Conservation (phyloP, 2,888 invertebrate genomes). For the Dioctria rufipes region DNA sequence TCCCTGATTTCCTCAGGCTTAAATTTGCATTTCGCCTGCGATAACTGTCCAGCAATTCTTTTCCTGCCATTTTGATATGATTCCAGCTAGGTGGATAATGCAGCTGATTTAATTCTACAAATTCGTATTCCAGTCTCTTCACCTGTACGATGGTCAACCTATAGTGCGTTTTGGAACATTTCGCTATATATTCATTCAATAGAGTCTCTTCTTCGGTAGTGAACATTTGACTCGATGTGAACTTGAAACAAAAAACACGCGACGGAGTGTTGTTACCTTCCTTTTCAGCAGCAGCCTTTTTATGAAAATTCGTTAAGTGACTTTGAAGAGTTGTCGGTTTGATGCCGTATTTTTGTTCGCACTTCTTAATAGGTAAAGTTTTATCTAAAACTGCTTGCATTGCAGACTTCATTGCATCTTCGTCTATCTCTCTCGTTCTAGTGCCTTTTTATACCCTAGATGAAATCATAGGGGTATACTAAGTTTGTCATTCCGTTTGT, state of each 20-base stretch:
- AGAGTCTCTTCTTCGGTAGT: too few relatives aligned
- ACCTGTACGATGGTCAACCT: slow-evolving; percentile 11
- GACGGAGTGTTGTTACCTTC: background rate
- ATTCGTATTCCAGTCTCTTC: background rate
- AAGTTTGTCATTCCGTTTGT: too few relatives aligned
- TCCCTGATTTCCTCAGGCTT: slow-evolving; percentile 6
- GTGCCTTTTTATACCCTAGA: slow-evolving; percentile 33
- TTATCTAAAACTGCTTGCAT: slow-evolving; percentile 22
- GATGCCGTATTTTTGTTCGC: slow-evolving; percentile 2
- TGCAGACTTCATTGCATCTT: slow-evolving; percentile 24
- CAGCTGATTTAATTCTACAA: background rate
- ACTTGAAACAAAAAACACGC: background rate
- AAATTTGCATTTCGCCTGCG: slow-evolving; percentile 8
- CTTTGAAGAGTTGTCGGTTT: slow-evolving; percentile 5
- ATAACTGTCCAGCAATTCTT: slow-evolving; percentile 4
- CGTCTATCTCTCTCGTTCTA: slow-evolving; percentile 32
- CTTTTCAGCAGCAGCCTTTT: background rate
- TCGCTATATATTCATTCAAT: slow-evolving; percentile 6
- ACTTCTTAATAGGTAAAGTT: background rate
- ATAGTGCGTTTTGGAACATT: slow-evolving; percentile 14
- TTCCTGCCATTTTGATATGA: slow-evolving; percentile 13
- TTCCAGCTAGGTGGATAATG: slow-evolving; percentile 18
- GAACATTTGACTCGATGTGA: too few relatives aligned
- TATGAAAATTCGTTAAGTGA: slow-evolving; percentile 3
- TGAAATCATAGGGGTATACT: too few relatives aligned